Conservation (phyloP, 2,113 vertebrate species). For the Desmodus rotundus region DNA sequence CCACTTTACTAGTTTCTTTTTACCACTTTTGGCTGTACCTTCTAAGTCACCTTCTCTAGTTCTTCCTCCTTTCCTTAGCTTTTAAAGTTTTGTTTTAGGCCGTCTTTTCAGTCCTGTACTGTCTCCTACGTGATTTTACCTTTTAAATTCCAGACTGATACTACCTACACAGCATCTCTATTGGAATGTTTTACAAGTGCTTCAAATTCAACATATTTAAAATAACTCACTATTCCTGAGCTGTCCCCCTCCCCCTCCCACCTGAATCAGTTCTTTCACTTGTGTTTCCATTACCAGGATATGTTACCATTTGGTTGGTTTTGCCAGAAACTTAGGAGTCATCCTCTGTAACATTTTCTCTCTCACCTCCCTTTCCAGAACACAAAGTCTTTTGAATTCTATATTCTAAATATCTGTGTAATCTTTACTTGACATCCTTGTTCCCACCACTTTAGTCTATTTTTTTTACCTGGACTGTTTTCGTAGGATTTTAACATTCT, state of each 20-base stretch:
- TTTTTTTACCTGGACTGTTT: neutral
- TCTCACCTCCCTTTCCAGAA: neutral
- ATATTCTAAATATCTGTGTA: neutral
- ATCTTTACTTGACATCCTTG: neutral
- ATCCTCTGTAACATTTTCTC: neutral
- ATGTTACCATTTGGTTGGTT: neutral
- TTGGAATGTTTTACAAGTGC: neutral
- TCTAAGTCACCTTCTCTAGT: neutral
- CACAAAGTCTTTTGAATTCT: neutral
- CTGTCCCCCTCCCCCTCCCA: neutral
- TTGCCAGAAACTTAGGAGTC: neutral
- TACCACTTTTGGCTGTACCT: neutral
- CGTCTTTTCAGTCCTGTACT: neutral
- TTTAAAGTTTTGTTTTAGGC: neutral
- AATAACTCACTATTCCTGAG: neutral
- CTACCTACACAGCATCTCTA: neutral
- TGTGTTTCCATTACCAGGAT: neutral
- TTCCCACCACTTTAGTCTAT: neutral
- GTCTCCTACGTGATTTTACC: neutral
- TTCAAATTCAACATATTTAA: neutral
- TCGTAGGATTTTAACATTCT: neutral
- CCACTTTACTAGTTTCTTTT: neutral
- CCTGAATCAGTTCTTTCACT: neutral
- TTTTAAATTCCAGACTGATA: neutral
- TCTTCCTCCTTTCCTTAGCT: neutral